Evolutionary conservation across 2,113 vertebrate genomes (phyloP), one percentile per base, ranked within the genome.

Genomic region (Pachyramphus minor): DNA sequence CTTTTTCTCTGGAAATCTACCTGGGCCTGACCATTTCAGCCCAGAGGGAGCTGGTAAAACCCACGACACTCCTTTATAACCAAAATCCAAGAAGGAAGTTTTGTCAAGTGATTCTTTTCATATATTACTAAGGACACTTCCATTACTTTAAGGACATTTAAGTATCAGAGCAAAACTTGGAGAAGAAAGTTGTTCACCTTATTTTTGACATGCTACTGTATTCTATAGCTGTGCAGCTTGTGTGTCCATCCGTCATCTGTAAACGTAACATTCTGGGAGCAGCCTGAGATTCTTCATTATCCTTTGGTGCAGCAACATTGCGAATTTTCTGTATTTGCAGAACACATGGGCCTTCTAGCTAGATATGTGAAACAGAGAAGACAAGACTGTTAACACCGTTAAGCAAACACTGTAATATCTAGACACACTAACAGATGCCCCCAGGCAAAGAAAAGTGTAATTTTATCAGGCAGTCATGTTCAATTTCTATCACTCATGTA

Each of bases 161-260:
- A 47, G 21, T 21, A 72, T 16, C 68, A 23, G 47, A 88, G 67
- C 23, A 93, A 83, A 75, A 90, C 59, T 15, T 5, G 23, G 45
- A 88, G 90, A 91, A 33, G 27, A 89, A 95, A 87, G 56, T 17
- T 52, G 19, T 83, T 97, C 95, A 99, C 99, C 99, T 99, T 97
- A 99, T 98, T 98, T 99, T 99, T 92, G 99, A 98, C 97, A 99
- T 98, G 87, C 98, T 98, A 97, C 97, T 98, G 96, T 98, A 98
- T 95, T 99, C 99, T 76, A 99, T 78, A 90, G 98, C 99, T 66
- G 98, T 98, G 96, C 99, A 99, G 96, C 89, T 98, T 86, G 98
- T 99, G 73, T 99, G 99, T 14, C 99, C 99, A 96, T 99, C 99
- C 5, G 99, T 99, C 99, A 99, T 99, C 96, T 99, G 99, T 72